Conservation (phyloP, 2,797 vertebrate genomes). For the Hemibagrus guttatus region DNA sequence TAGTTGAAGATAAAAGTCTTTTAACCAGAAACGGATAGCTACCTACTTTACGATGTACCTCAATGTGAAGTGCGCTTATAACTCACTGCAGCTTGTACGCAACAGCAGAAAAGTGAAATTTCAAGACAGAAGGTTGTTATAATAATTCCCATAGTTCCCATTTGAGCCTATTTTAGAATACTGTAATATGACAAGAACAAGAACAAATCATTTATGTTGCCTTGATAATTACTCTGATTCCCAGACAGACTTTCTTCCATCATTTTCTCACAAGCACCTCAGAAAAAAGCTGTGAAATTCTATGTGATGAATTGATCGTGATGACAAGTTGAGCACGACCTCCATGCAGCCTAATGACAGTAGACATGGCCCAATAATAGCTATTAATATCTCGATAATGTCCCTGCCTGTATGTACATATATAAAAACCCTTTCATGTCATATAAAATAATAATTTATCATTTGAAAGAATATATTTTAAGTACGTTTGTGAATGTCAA, state of each 20-base stretch:
- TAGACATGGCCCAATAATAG: neutral
- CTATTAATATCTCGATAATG: neutral
- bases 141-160: neutral
- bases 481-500: neutral
- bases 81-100: neutral
- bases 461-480: too few species aligned
- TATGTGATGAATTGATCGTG: neutral
- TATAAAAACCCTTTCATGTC: neutral
- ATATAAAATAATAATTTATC: neutral
- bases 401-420: neutral
- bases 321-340: neutral
- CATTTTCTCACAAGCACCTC: neutral
- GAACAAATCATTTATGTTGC: neutral
- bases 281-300: neutral
- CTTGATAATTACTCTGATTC: neutral
- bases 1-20: neutral
- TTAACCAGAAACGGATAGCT: neutral
- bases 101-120: neutral
- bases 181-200: neutral
- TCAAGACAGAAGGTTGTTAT: neutral
- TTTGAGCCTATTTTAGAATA: neutral
- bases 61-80: neutral
- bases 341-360: neutral
- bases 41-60: neutral
- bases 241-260: neutral